Evolutionary conservation across 1,140 invertebrate genomes (phyloP).

Genomic region (Drosophila bocqueti): DNA sequence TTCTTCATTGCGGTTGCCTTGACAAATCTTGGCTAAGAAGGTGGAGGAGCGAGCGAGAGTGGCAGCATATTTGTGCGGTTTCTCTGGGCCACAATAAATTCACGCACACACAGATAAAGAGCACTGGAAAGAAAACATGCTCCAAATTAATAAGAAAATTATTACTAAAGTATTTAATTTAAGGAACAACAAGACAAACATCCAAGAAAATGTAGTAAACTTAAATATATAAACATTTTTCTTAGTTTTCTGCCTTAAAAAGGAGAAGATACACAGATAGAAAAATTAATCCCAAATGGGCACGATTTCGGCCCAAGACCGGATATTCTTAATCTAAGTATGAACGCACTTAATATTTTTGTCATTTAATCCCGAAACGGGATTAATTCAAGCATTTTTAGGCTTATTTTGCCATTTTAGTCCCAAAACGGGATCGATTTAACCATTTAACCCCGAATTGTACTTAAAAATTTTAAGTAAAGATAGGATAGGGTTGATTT

Average conservation of each 20-base stretch:
- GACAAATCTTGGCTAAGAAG: conserved; percentile 32
- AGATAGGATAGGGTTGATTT: too few species aligned
- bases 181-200: not conserved
- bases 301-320: too few species aligned
- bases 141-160: not conserved
- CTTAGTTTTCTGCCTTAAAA: not conserved
- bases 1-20: conserved; percentile 38
- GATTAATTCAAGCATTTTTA: too few species aligned
- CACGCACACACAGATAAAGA: conserved; percentile 8
- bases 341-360: too few species aligned
- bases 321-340: too few species aligned
- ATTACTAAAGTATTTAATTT: not conserved
- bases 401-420: too few species aligned
- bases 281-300: too few species aligned
- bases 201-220: not conserved
- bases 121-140: not conserved
- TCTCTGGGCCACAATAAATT: conserved; percentile 21
- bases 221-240: not conserved
- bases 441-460: too few species aligned
- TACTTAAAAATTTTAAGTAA: too few species aligned
- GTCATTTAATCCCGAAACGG: too few species aligned
- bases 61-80: conserved; percentile 44
- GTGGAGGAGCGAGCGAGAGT: not conserved
- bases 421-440: too few species aligned
- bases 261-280: too few species aligned